Evolutionary conservation across 1,140 invertebrate genomes (phyloP).

Genomic region (Antheraea pernyi): DNA sequence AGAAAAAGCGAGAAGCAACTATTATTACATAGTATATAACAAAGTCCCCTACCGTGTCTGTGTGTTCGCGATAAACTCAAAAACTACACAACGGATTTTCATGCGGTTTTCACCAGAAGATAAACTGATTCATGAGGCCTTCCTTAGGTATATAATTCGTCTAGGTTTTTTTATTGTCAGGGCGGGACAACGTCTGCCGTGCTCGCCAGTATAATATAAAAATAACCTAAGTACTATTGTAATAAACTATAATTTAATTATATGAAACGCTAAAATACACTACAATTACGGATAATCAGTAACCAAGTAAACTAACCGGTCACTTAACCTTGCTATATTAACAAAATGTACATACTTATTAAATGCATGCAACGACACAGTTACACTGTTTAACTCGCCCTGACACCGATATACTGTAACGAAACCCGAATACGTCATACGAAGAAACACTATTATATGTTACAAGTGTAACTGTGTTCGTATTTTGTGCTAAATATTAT

Average conservation of each 20-base stretch:
- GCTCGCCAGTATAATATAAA: no score
- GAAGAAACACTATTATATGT: neutral
- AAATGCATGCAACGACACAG: slow-evolving; percentile 5
- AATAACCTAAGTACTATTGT: no score
- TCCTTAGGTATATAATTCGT: no score
- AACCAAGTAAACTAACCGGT: neutral
- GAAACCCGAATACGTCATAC: slow-evolving; percentile 6
- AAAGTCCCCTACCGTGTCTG: no score
- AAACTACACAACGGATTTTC: no score
- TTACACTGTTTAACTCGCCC: neutral
- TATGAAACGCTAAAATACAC: neutral
- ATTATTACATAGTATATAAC: no score
- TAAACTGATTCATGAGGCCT: no score
- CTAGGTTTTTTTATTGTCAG: no score
- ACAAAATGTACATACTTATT: neutral
- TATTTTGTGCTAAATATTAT: neutral
- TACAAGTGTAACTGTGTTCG: neutral
- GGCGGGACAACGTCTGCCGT: no score
- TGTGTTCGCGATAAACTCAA: no score
- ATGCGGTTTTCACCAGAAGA: no score
- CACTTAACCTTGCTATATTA: slow-evolving; percentile 1
- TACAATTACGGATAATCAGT: neutral
- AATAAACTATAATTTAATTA: neutral
- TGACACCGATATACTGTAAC: slow-evolving; percentile 12
- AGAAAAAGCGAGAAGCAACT: no score